phyloP scores from a whole-genome alignment of 1,140 invertebrate genomes.

The Macrobrachium rosenbergii region DNA sequence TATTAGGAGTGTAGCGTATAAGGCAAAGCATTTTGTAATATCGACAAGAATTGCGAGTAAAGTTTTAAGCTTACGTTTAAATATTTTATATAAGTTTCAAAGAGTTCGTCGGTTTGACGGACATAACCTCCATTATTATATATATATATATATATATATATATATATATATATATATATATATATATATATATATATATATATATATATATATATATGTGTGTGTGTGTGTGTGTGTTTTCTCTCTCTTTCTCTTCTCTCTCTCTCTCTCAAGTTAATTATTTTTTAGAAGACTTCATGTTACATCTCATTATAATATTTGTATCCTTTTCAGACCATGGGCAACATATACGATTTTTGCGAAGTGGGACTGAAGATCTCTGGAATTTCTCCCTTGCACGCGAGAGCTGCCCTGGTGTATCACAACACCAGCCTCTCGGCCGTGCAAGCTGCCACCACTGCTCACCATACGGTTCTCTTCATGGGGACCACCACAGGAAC shows the following conservation, averaged over 20 bases:
- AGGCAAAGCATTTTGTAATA: too few species aligned
- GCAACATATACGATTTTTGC: slow-evolving; percentile 93
- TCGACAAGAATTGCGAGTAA: too few species aligned
- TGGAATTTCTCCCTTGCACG: slow-evolving; percentile 74
- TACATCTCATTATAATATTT: not conserved
- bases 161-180: slow-evolving; percentile 17
- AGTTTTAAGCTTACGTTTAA: too few species aligned
- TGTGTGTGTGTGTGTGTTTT: not conserved
- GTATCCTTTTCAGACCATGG: slow-evolving; percentile 74
- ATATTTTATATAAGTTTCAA: too few species aligned
- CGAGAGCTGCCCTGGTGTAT: slow-evolving; percentile 78
- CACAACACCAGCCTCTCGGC: slow-evolving; percentile 78
- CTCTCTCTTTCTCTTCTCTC: too few species aligned
- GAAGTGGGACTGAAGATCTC: slow-evolving; percentile 93
- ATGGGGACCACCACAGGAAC: slow-evolving; percentile 83
- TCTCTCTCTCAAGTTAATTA: too few species aligned
- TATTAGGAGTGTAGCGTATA: too few species aligned
- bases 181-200: not conserved
- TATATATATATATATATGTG: not conserved
- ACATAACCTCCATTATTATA: not conserved
- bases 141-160: not conserved
- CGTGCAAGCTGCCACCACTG: slow-evolving; percentile 82
- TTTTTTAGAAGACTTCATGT: not conserved
- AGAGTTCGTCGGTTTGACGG: too few species aligned
- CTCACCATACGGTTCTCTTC: slow-evolving; percentile 92